Base-by-base conservation (phyloP, 2,888 invertebrate genomes). In the Rhagium mordax region DNA sequence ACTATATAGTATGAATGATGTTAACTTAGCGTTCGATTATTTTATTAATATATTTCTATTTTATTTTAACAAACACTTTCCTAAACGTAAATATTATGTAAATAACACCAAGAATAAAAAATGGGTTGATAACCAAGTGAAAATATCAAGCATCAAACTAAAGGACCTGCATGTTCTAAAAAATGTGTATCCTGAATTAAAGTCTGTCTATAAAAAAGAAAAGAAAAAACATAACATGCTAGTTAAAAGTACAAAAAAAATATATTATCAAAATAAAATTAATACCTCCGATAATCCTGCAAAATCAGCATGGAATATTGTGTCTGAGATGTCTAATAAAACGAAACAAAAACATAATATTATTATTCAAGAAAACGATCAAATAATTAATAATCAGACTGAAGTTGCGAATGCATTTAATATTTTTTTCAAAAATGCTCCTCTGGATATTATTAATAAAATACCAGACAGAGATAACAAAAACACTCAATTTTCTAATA, bases 211-310 rank as follows among this genome's bases (percentile, higher is more conserved):
- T 59, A 33, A 33, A 59, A 27, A 27, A 7, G 13, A 24, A n/a
- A 29, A 59, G 15, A 59, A 29, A 6, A 24, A 6, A 2, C 55
- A 55, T 15, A 6, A 59, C 8, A 4, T 13, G 3, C 15, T 59
- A 8, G 8, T 65, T 49, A 20, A 49, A n/a, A 48, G 24, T 15
- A 65, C 21, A 21, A 65, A 65, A 48, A 65, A 51, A 49, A 24
- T 1, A 2, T 65, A 65, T 49, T 49, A 65, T 49, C 65, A 49
- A 48, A 65, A 51, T 65, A 51, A 29, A 49, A 51, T 65, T 29
- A 48, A 27, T 3, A 15, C 10, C 8, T 20, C 65, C 27, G 27
- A 65, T 21, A 48, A 24, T 24, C 24, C 3, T 4, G 6, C 24
- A 3, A 3, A 6, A 6, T 24, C 24, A 24, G 24, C 24, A 49